A percentile compares a stretch with the other conserved stretches of the same genome.
Evolutionary conservation across 2,113 vertebrate species (phyloP).

Genomic region (Grantiella picta): DNA sequence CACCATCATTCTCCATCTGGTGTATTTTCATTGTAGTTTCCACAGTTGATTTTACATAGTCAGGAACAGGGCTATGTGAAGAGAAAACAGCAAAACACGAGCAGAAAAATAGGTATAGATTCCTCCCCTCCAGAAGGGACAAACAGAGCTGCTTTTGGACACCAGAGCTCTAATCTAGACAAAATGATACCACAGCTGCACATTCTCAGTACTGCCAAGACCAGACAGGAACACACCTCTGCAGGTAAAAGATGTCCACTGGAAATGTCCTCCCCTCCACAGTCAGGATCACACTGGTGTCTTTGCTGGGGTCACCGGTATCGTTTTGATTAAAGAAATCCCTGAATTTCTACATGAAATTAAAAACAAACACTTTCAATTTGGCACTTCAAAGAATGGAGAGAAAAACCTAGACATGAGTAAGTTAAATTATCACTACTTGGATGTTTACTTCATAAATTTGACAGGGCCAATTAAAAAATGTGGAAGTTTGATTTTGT

Average conservation of each 20-base stretch:
- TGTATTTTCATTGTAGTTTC: constrained; percentile 98
- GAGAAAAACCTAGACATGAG: neutral
- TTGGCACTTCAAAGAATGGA: neutral
- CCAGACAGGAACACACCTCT: constrained; percentile 80
- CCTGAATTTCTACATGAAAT: constrained; percentile 87
- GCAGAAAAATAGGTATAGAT: neutral
- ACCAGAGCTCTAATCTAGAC: neutral
- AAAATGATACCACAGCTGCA: neutral
- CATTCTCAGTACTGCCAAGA: neutral
- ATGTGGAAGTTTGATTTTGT: neutral
- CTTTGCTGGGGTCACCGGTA: constrained; percentile 85
- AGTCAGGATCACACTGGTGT: constrained; percentile 93
- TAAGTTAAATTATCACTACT: neutral
- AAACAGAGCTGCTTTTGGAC: neutral
- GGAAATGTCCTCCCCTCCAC: constrained; percentile 94
- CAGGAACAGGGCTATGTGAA: constrained; percentile 88
- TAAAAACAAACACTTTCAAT: neutral
- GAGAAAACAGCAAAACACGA: neutral
- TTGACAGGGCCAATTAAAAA: neutral
- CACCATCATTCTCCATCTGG: constrained; percentile 91
- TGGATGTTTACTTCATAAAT: neutral
- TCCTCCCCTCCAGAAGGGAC: neutral
- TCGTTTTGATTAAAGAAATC: constrained; percentile 98
- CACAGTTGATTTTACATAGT: constrained; percentile 95
- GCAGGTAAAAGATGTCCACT: constrained; percentile 95